Base-by-base conservation (phyloP, 92 coral and sea anemone genomes). In the Umimayanthus chanpuru region DNA sequence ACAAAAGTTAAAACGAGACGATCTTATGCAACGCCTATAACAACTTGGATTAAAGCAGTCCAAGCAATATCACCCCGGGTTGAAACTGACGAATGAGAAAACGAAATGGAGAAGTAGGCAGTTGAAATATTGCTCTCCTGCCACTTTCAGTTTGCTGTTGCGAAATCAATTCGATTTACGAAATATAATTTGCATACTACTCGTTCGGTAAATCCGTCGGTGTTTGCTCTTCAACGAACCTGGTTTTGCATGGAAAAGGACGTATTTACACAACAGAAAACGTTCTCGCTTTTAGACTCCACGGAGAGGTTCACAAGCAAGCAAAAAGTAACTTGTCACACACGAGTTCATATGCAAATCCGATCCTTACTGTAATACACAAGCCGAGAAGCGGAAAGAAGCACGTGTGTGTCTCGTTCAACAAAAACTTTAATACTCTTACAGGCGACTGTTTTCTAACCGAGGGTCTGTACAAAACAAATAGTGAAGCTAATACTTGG, bases 361-460 rank as follows among this genome's bases (percentile, higher is more conserved):
- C 4, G 5, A 61, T 8, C 6, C 68, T 61, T 61, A 61, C 26
- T 23, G 21, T 4, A 21, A 61, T 61, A 61, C 68, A 61, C 68
- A 61, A 39, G 5, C 29, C 23, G 30, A 32, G 8, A 4, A 75
- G 44, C 23, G 12, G 25, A 75, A 40, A 75, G 79, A 75, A 30
- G 44, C 79, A 75, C 79, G 79, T 75, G 79, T 39, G 15, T 32
- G 9, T 39, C 79, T 32, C 41, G 79, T 20, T 39, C 28, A 75
- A 75, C 41, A 38, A 38, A 75, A 75, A 8, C 25, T 75, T 75
- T 75, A 75, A 75, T 75, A 75, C 18, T 75, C 36, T 78, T 25
- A 78, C 77, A 28, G 77, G 4, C 30, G 40, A 15, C 76, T 68
- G 18, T 9, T 41, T 71, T 43, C 41, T 71, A 41, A 70, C 76